Conservation (phyloP, 2,113 vertebrate genomes). For the Falcunculus frontatus region DNA sequence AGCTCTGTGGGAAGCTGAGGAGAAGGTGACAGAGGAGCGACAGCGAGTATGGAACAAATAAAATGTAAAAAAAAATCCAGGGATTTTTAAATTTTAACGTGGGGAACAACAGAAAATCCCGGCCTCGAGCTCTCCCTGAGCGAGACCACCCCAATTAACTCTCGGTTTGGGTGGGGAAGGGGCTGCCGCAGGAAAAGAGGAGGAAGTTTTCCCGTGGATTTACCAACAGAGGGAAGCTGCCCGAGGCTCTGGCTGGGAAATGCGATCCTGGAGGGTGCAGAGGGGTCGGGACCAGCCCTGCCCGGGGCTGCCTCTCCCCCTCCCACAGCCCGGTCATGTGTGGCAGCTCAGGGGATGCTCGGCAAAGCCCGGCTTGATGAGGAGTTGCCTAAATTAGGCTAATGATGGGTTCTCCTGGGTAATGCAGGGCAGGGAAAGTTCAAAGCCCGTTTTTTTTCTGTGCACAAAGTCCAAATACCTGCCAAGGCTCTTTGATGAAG, state of each 20-base stretch:
- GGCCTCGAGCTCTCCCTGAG: rapidly evolving
- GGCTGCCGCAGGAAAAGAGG: rapidly evolving
- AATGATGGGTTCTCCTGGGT: background rate
- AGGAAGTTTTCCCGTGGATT: background rate
- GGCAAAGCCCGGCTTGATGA: background rate
- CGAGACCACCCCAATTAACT: rapidly evolving
- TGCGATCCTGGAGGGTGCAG: rapidly evolving
- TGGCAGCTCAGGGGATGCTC: background rate
- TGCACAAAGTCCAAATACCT: slow-evolving; percentile 17
- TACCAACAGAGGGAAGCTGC: rapidly evolving
- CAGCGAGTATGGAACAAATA: rapidly evolving
- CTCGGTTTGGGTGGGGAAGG: rapidly evolving
- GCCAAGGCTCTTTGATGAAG: slow-evolving; percentile 40
- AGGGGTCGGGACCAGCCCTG: background rate
- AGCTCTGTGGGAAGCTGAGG: background rate
- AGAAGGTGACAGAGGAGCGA: background rate
- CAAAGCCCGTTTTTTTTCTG: background rate
- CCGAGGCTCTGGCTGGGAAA: rapidly evolving
- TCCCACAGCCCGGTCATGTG: background rate
- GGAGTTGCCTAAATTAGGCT: background rate
- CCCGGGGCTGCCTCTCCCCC: background rate
- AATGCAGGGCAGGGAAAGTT: background rate
- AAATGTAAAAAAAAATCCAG: background rate
- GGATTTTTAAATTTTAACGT: rapidly evolving
- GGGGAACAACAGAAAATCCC: background rate